Conservation (phyloP, 2,797 vertebrate genomes). For the Sebastes itinus region DNA sequence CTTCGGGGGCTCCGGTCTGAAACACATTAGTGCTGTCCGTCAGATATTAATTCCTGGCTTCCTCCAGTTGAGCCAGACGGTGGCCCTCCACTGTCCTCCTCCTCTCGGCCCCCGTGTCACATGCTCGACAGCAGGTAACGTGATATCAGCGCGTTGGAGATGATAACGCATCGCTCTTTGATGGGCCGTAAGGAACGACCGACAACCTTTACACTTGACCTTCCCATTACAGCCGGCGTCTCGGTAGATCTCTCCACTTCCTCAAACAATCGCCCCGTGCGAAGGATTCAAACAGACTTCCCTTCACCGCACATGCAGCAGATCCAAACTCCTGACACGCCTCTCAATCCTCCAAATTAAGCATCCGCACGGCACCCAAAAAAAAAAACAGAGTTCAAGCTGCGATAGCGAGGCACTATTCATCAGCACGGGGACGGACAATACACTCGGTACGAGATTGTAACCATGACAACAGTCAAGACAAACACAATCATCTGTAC, state of each 20-base stretch:
- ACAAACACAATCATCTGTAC: constrained; percentile 61
- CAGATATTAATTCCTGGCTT: constrained; percentile 80
- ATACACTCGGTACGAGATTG: constrained; percentile 38
- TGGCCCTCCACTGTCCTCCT: constrained; percentile 52
- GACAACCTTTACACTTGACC: constrained; percentile 78
- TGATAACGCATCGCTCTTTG: constrained; percentile 73
- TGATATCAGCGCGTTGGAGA: constrained; percentile 66
- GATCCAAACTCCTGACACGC: constrained; percentile 10
- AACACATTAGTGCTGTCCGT: constrained; percentile 83
- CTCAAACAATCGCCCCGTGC: constrained; percentile 50
- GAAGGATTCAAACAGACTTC: constrained; percentile 15
- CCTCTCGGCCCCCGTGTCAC: constrained; percentile 33
- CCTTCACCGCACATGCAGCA: not conserved
- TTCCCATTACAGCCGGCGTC: constrained; percentile 57
- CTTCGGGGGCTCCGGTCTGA: constrained; percentile 75
- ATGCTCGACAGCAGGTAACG: constrained; percentile 69
- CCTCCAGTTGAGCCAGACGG: constrained; percentile 67
- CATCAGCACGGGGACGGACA: constrained; percentile 28
- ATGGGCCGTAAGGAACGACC: constrained; percentile 63
- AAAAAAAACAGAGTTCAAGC: not conserved
- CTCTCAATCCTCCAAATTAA: constrained; percentile 28
- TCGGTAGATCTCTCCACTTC: constrained; percentile 60
- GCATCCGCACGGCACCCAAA: not conserved
- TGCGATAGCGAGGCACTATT: not conserved
- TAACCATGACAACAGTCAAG: constrained; percentile 63